Base-by-base conservation (phyloP, 2,797 vertebrate species). In the Oreonectes daqikongensis region DNA sequence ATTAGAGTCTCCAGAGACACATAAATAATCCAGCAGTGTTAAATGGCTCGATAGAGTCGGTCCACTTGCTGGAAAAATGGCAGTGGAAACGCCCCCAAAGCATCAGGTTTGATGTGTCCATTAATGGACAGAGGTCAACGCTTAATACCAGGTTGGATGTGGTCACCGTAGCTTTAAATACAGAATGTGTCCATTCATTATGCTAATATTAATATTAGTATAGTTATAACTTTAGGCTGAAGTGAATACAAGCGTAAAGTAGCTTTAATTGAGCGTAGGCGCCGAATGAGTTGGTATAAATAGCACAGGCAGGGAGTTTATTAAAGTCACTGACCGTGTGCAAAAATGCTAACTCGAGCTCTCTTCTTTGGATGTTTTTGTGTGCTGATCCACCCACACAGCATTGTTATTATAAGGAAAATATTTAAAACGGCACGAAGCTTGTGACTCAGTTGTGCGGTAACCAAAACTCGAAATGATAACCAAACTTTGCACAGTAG, bases 1-100 rank as follows among this genome's bases (percentile, higher is more conserved):
- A 68, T 82, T 71, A 82, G 72, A 46, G 73, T 74, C 63, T 67
- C 67, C 76, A 71, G 61, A 46, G 32, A n/a, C 80, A 28, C 76
- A 66, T 82, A 75, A 67, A 75, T 75, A 75, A 75, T 50, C 60
- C 60, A 42, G 52, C 61, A 28, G 52, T 71, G 72, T 67, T 75
- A 48, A 77, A 61, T 44, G 61, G 78, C 46, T 69, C 57, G 24
- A 60, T 32, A 32, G 57, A 60, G 28, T 60, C 57, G 4, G 57
- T 30, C 8, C 57, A 60, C 38, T 24, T 20, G 20, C 52, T 48
- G 65, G 24, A 44, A 52, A 59, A 44, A 75, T 46, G 35, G 52
- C 64, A 18, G 40, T 35, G 14, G 73, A 67, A 76, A 76, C 24
- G 38, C 53, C n/a, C 52, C 55, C 28, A n/a, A 35, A 68, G 57